Conservation (phyloP, 2,888 invertebrate species). For the Alsophila aescularia region DNA sequence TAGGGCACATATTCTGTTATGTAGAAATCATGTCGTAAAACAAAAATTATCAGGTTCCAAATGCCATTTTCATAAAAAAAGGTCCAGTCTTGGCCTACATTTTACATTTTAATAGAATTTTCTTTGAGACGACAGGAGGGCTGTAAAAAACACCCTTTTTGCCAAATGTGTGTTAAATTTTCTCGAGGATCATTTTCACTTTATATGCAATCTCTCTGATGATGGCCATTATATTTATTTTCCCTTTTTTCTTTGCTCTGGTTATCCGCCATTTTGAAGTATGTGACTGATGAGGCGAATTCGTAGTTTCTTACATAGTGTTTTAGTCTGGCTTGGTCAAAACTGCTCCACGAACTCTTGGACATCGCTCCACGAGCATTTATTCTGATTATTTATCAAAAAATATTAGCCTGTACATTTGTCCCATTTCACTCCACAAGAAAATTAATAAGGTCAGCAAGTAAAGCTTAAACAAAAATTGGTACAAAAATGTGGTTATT, state of each 20-base stretch:
- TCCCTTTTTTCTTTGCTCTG: constrained; percentile 8
- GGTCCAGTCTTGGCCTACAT: not conserved
- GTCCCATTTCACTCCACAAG: too few species aligned
- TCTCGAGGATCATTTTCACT: constrained; percentile 23
- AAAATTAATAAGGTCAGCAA: too few species aligned
- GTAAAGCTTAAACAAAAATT: too few species aligned
- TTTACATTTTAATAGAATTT: not conserved
- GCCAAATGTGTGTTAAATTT: constrained; percentile 26
- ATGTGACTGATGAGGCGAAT: not conserved
- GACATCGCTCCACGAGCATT: too few species aligned
- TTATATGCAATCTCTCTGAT: constrained; percentile 28
- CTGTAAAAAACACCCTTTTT: constrained; percentile 21
- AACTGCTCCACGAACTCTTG: too few species aligned
- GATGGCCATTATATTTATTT: constrained; percentile 25
- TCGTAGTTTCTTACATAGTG: not conserved
- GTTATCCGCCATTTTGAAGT: too few species aligned
- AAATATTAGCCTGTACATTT: too few species aligned
- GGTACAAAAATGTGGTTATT: too few species aligned
- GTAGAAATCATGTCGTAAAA: too few species aligned
- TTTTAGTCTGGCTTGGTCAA: not conserved
- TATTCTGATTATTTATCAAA: too few species aligned
- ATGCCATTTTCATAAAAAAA: not conserved
- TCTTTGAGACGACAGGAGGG: not conserved
- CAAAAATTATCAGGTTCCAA: too few species aligned
- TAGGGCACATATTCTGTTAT: too few species aligned